A percentile compares a stretch with the other conserved stretches of the same genome.
Conservation (phyloP, 2,888 invertebrate genomes). For the Philereme transversata region DNA sequence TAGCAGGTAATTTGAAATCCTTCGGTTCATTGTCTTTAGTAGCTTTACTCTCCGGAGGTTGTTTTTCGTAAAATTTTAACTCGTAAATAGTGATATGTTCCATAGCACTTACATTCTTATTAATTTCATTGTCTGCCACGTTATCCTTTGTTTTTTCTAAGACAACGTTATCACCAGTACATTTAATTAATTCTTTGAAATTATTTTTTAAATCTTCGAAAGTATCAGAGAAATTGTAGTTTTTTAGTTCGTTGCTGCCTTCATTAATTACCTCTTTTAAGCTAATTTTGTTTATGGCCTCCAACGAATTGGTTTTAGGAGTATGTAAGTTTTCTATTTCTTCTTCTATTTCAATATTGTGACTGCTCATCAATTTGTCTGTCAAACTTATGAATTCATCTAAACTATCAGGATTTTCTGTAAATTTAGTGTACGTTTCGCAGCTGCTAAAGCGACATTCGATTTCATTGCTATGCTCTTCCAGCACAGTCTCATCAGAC, state of each 20-base stretch:
- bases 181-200: conserved; percentile 62
- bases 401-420: conserved; percentile 69
- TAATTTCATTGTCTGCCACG: conserved; percentile 38
- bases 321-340: conserved; percentile 65
- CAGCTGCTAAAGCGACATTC: conserved; percentile 70
- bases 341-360: conserved; percentile 46
- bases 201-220: conserved; percentile 67
- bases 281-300: conserved; percentile 54
- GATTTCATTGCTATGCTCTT: conserved; percentile 40
- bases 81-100: conserved; percentile 75
- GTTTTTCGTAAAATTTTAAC: conserved; percentile 57
- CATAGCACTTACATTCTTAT: conserved; percentile 63
- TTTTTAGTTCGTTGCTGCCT: conserved; percentile 28
- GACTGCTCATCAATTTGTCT: conserved; percentile 64
- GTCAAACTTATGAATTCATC: conserved; percentile 75
- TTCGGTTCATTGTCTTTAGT: conserved; percentile 19
- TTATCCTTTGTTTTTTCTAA: conserved; percentile 38
- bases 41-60: conserved; percentile 29
- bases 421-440: conserved; percentile 77
- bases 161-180: conserved; percentile 45
- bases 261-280: conserved; percentile 28
- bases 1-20: conserved; percentile 66
- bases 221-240: conserved; percentile 61
- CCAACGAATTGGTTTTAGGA: conserved; percentile 70
- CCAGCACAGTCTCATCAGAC: conserved; percentile 37